These are phyloP conservation scores for Chesias legatella DNA, from an alignment of 2,888 invertebrate species.

Conservation along the genomic window DNA sequence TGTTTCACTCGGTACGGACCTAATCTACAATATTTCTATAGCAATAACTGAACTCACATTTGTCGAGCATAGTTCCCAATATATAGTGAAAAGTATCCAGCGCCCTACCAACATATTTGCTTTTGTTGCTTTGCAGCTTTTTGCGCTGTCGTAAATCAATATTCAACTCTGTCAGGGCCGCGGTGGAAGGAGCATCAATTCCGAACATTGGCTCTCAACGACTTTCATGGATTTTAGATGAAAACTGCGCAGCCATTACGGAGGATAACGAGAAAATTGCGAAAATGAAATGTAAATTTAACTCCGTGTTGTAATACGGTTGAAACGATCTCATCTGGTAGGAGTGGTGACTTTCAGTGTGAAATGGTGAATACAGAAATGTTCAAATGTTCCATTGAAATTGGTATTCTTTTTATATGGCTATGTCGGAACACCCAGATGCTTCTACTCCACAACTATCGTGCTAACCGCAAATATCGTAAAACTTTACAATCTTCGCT, in stretches of 20 bases:
- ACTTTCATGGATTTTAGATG: slow-evolving; percentile 25
- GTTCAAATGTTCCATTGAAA: background rate
- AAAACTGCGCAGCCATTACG: slow-evolving; percentile 20
- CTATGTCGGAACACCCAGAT: background rate
- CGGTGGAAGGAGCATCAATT: too few species aligned
- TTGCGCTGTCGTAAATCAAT: too few species aligned
- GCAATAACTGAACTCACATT: too few species aligned
- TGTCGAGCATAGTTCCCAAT: too few species aligned
- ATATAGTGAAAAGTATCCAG: too few species aligned
- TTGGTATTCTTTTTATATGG: too few species aligned
- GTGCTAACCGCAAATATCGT: background rate
- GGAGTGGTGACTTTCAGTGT: slow-evolving; percentile 1
- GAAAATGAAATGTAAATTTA: slow-evolving; percentile 12
- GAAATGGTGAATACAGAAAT: background rate
- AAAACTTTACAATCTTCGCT: background rate
- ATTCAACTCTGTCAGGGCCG: too few species aligned
- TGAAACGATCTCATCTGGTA: slow-evolving; percentile 3
- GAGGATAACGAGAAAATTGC: slow-evolving; percentile 14
- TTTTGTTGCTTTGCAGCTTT: too few species aligned
- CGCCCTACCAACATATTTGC: too few species aligned
- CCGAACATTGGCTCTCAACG: background rate
- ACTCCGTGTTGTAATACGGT: background rate
- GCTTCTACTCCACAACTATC: background rate
- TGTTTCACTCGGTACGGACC: too few species aligned
- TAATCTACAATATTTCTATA: too few species aligned